Evolutionary conservation across 1,140 invertebrate genomes (phyloP).

Genomic region (Diplogasteroides magnus): DNA sequence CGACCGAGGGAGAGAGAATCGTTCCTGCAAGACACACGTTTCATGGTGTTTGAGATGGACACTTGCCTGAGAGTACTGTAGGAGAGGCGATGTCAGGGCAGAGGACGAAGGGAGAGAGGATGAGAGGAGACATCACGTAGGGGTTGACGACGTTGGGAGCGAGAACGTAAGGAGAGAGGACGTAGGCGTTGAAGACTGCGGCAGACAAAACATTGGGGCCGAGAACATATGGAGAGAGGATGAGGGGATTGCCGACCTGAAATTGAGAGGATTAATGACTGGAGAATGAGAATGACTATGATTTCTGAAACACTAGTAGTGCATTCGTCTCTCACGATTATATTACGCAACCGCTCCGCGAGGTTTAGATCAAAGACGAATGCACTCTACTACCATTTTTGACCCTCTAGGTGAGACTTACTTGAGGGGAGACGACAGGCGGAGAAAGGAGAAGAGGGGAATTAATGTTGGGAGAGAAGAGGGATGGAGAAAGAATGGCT

Average conservation of each 20-base stretch:
- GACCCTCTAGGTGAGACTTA: background rate
- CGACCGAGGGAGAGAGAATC: slow-evolving; percentile 29
- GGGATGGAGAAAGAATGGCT: slow-evolving; percentile 23
- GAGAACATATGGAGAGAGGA: slow-evolving; percentile 38
- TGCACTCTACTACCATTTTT: background rate
- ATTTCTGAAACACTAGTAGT: too few species aligned
- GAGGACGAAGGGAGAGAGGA: slow-evolving; percentile 32
- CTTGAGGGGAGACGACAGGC: slow-evolving; percentile 30
- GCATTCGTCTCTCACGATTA: too few species aligned
- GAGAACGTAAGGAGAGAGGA: slow-evolving; percentile 37
- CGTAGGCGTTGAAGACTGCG: slow-evolving; percentile 37
- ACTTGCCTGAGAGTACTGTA: slow-evolving; percentile 30
- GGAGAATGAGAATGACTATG: background rate
- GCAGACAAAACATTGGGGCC: slow-evolving; percentile 36
- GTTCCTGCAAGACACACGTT: too few species aligned
- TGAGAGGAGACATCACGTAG: slow-evolving; percentile 35
- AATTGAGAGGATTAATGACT: too few species aligned
- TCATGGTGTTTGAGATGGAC: too few species aligned
- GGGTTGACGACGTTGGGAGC: slow-evolving; percentile 38
- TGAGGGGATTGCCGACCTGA: slow-evolving; percentile 33
- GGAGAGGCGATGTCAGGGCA: slow-evolving; percentile 37
- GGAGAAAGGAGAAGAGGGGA: slow-evolving; percentile 30
- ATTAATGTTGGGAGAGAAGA: slow-evolving; percentile 33
- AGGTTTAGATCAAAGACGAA: background rate
- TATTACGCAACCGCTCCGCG: background rate